Conservation (phyloP, 2,797 vertebrate species). For the Craterocephalus amniculus region DNA sequence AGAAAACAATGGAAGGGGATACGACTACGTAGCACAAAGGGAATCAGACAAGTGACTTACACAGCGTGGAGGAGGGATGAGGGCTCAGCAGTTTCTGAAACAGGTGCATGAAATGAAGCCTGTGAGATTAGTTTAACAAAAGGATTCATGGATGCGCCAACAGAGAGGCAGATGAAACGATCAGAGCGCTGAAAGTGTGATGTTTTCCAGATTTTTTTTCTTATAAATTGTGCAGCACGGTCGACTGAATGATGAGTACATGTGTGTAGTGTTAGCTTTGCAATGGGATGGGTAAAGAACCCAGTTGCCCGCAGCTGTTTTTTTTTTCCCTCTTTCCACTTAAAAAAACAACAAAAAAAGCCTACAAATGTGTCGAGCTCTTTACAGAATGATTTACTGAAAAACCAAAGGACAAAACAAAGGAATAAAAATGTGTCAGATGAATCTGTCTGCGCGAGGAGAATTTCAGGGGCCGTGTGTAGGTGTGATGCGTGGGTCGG, state of each 20-base stretch:
- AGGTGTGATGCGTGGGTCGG: constrained; percentile 78
- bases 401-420: constrained; percentile 44
- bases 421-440: constrained; percentile 66
- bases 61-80: constrained; percentile 15
- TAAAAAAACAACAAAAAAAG: constrained; percentile 33
- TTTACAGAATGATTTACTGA: constrained; percentile 51
- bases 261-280: constrained; percentile 51
- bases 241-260: constrained; percentile 61
- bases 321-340: constrained; percentile 1
- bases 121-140: constrained; percentile 53
- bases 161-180: constrained; percentile 54
- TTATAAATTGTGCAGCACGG: constrained; percentile 33
- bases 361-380: constrained; percentile 37
- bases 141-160: constrained; percentile 38
- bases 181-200: constrained; percentile 42
- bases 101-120: constrained; percentile 45
- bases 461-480: constrained; percentile 65
- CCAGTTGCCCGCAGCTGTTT: constrained; percentile 33
- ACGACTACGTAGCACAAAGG: constrained; percentile 7
- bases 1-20: constrained; percentile 37
- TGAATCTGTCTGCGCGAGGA: constrained; percentile 60
- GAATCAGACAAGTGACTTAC: constrained; percentile 50
- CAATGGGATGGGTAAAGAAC: constrained; percentile 42
- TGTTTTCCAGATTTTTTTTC: constrained; percentile 58
- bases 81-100: constrained; percentile 31